Percentiles rank a stretch among this genome's conserved stretches.
These are phyloP conservation scores for Chloroceryle amazona DNA, from an alignment of 2,797 vertebrate genomes.

Conservation along the genomic window DNA sequence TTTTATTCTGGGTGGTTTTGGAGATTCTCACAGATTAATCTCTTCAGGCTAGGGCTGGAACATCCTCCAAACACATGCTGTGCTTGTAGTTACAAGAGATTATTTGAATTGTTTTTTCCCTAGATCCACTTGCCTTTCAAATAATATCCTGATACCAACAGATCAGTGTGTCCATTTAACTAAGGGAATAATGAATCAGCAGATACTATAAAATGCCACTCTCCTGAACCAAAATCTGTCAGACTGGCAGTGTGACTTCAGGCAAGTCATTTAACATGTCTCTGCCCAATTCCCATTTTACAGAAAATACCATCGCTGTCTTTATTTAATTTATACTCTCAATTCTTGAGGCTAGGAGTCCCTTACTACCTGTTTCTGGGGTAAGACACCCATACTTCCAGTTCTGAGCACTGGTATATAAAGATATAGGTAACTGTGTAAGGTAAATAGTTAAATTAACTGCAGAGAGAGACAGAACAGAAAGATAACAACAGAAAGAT, in stretches of 20 bases:
- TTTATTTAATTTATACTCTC: not conserved
- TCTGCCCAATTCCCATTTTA: not conserved
- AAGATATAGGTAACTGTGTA: not conserved
- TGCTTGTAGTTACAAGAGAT: not conserved
- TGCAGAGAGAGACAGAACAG: not conserved
- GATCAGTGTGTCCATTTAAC: accelerated
- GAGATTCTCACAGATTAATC: not conserved
- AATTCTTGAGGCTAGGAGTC: not conserved
- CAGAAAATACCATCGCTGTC: not conserved
- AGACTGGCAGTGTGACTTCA: not conserved
- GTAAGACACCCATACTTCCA: not conserved
- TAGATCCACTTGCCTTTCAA: not conserved
- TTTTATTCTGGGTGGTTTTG: not conserved
- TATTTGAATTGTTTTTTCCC: not conserved
- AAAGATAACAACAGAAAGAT: not conserved
- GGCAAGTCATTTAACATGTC: not conserved
- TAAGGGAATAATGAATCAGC: accelerated
- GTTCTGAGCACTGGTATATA: not conserved
- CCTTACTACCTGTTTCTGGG: accelerated
- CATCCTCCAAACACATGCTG: not conserved
- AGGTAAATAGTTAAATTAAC: not conserved
- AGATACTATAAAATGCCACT: not conserved
- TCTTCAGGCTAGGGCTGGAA: not conserved
- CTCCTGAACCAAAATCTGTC: not conserved
- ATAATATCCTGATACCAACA: not conserved